These are phyloP conservation scores for Etheostoma nigrum DNA, from an alignment of 2,797 vertebrate genomes.

Conservation along the genomic window DNA sequence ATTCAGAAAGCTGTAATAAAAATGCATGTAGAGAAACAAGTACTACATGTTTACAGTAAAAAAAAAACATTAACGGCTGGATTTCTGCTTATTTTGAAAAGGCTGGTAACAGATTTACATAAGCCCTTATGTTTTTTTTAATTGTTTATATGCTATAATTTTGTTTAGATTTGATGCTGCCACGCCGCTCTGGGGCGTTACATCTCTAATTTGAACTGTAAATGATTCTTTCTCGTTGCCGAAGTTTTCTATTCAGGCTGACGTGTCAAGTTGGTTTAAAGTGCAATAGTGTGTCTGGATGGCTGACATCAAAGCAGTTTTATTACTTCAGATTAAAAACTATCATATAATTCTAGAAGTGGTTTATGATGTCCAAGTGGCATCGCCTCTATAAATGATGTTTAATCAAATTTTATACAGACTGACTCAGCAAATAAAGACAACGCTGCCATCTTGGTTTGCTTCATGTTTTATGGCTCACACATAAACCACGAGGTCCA, in stretches of 20 bases:
- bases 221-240: not conserved
- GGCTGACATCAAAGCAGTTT: not conserved
- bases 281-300: not conserved
- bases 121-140: not conserved
- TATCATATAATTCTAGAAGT: not conserved
- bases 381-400: not conserved
- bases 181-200: not conserved
- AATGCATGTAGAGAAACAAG: too few relatives aligned
- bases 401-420: not conserved
- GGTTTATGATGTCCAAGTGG: not conserved
- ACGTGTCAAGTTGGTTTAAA: not conserved
- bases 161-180: not conserved
- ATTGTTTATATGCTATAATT: not conserved
- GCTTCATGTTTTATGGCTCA: slow-evolving; percentile 70
- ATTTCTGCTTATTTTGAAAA: not conserved
- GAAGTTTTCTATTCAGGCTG: not conserved
- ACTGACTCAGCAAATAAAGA: slow-evolving; percentile 3
- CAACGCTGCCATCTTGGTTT: slow-evolving; percentile 6
- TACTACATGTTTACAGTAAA: too few relatives aligned
- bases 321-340: not conserved
- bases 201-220: not conserved
- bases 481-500: slow-evolving; percentile 33
- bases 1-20: too few relatives aligned
- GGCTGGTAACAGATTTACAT: not conserved
- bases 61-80: too few relatives aligned